Base-by-base conservation (phyloP, 2,888 invertebrate species). In the Adelognathus sp. region DNA sequence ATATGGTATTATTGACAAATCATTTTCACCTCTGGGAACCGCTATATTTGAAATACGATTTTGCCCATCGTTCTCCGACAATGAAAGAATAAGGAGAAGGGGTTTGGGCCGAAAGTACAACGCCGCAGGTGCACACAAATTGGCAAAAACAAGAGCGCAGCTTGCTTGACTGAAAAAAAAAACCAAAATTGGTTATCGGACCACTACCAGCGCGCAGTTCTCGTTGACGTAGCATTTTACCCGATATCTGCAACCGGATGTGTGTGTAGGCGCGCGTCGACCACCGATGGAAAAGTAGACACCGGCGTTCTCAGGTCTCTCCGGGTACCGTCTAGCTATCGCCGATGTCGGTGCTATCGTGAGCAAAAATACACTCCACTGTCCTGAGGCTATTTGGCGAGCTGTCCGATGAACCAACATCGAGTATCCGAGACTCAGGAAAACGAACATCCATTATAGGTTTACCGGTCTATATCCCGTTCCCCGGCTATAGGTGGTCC, bases 391-490 rank as follows among this genome's bases (percentile, higher is more conserved):
- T 82, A 82, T 83, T 84, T 81, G 84, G 80, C 81, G 79, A 81
- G 81, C 81, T 81, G 82, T 82, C 82, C 82, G 81, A 80, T 76
- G 83, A 81, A 82, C 82, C 82, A 82, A 83, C 83, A 84, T 79
- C 44, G 64, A 60, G 74, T 60, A 74, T 79, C 74, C 74, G 64
- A 70, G 78, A 70, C 58, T 64, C 70, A 70, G 64, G 70, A 60
- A 74, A 79, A 74, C 58, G 78, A 79, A 79, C 78, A 74, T 74
- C 78, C 74, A 79, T 79, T 79, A 79, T 70, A 70, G 70, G 74
- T 79, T 74, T 70, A 66, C 74, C 78, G 60, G 52, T 63, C 70
- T 58, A 64, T 44, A 41, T 14, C 41, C 18, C 7, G 7, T 56
- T n/a, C 29, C 64, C 18, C 31, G 24, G 36, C 18, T 36, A n/a